Conservation (phyloP, 1,140 invertebrate species). For the Whitmania pigra region DNA sequence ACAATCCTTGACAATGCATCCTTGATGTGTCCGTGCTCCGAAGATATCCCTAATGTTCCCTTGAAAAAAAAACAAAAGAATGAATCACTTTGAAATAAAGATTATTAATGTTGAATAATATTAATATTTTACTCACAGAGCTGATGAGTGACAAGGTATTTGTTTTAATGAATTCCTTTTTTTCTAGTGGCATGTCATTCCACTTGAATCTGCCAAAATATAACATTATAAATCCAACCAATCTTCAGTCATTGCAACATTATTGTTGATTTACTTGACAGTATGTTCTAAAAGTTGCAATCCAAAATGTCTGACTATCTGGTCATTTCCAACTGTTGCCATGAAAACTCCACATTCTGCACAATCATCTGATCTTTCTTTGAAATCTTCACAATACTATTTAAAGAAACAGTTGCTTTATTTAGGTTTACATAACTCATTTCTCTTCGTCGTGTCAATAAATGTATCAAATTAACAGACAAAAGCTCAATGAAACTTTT, state of each 20-base stretch:
- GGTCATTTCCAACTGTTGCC: constrained; percentile 56
- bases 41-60: constrained; percentile 36
- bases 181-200: constrained; percentile 68
- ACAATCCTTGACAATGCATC: constrained; percentile 72
- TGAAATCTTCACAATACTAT: constrained; percentile 38
- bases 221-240: constrained; percentile 2
- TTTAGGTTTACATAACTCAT: too few relatives aligned
- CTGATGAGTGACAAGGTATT: constrained; percentile 31
- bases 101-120: neutral
- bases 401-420: neutral
- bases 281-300: constrained; percentile 77
- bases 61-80: constrained; percentile 25
- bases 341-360: constrained; percentile 68
- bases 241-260: neutral
- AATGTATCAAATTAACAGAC: too few relatives aligned
- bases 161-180: constrained; percentile 70
- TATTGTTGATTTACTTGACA: constrained; percentile 54
- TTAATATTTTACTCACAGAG: constrained; percentile 27
- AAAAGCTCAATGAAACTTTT: too few relatives aligned
- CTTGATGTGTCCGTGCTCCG: constrained; percentile 59
- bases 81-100: constrained; percentile 1
- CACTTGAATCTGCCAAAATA: constrained; percentile 51
- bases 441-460: too few relatives aligned
- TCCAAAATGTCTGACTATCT: constrained; percentile 71
- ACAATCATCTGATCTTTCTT: constrained; percentile 66